phyloP scores from a whole-genome alignment of 2,888 invertebrate species.

The Dicycla oo region DNA sequence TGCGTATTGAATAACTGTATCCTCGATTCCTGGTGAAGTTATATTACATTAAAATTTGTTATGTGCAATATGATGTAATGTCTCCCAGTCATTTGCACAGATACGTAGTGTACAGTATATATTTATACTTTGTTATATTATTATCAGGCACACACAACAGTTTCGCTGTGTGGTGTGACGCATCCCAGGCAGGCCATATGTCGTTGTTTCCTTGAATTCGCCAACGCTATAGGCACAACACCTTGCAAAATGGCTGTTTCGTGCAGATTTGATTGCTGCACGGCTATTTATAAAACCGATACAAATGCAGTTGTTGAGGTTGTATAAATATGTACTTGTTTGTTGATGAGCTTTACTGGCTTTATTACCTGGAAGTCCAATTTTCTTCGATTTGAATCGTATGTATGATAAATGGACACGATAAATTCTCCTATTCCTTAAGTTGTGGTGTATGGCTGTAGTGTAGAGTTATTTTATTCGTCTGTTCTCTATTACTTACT shows the following conservation, averaged over 20 bases:
- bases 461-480: background rate
- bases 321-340: conserved; percentile 7
- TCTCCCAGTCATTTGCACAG: conserved; percentile 46
- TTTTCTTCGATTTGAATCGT: background rate
- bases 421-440: background rate
- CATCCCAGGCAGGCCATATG: conserved; percentile 83
- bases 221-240: conserved; percentile 73
- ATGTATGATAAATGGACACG: background rate
- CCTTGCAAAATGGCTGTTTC: conserved; percentile 60
- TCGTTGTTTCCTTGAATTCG: conserved; percentile 86
- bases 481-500: conserved; percentile 22
- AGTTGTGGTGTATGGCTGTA: background rate
- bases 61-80: conserved; percentile 35
- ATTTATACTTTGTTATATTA: conserved; percentile 41
- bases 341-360: background rate
- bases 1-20: conserved; percentile 34
- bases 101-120: conserved; percentile 12
- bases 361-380: background rate
- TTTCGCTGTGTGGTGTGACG: conserved; percentile 79
- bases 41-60: conserved; percentile 25
- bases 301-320: conserved; percentile 29
- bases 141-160: conserved; percentile 49
- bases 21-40: conserved; percentile 23
- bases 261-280: conserved; percentile 55
- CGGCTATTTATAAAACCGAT: conserved; percentile 48